Evolutionary conservation across 2,888 invertebrate genomes (phyloP).

Genomic region (Lottia scabra): DNA sequence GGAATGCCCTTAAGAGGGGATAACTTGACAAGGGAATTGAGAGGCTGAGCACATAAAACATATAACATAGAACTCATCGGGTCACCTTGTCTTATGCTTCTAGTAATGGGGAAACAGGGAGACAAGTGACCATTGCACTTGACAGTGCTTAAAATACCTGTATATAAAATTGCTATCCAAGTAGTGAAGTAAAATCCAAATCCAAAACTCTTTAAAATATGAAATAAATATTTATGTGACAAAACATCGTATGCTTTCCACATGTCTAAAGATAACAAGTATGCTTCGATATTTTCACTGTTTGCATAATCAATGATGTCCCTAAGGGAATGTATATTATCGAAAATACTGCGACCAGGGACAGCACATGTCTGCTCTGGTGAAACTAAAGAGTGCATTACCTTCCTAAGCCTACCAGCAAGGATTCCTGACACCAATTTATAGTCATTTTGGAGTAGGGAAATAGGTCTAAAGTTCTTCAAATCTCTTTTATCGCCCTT

Average conservation of each 20-base stretch:
- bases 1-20: neutral
- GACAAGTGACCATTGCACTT: slow-evolving; percentile 35
- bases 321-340: slow-evolving; percentile 35
- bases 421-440: slow-evolving; percentile 39
- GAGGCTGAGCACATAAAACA: neutral
- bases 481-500: slow-evolving; percentile 20
- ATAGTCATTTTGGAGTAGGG: slow-evolving; percentile 36
- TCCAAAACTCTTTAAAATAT: neutral
- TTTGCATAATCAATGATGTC: slow-evolving; percentile 35
- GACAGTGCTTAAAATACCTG: slow-evolving; percentile 26
- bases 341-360: slow-evolving; percentile 36
- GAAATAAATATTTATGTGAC: slow-evolving; percentile 33
- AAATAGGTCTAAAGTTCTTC: slow-evolving; percentile 40
- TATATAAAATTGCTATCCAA: slow-evolving; percentile 11
- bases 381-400: slow-evolving; percentile 29
- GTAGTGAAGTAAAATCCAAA: slow-evolving; percentile 9
- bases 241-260: slow-evolving; percentile 44
- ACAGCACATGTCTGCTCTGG: slow-evolving; percentile 39
- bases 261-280: slow-evolving; percentile 38
- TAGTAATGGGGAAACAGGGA: neutral
- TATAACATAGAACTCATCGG: neutral
- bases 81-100: neutral
- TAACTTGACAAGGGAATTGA: neutral
- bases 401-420: slow-evolving; percentile 25
- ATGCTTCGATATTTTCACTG: slow-evolving; percentile 29